Conservation (phyloP, 2,113 vertebrate species). For the Morphnarchus princeps region DNA sequence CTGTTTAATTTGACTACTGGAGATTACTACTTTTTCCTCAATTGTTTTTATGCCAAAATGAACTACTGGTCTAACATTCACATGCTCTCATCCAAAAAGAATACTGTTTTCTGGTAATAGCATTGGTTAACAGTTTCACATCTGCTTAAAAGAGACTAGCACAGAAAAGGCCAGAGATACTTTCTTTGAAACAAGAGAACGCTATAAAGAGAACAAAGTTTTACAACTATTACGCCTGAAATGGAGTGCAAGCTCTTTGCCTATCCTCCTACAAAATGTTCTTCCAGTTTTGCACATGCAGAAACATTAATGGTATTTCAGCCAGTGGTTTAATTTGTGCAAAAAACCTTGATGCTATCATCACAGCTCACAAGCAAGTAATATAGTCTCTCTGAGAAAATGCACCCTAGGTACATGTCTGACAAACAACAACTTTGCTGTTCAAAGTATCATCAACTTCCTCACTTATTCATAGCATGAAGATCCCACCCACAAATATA, state of each 20-base stretch:
- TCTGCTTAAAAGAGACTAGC: neutral
- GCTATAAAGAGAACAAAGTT: neutral
- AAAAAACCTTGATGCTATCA: neutral
- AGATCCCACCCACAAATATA: neutral
- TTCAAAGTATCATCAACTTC: neutral
- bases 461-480: neutral
- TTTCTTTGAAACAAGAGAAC: neutral
- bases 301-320: neutral
- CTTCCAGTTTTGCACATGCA: neutral
- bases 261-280: neutral
- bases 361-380: neutral
- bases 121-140: neutral
- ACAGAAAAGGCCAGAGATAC: neutral
- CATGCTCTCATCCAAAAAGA: neutral
- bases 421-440: neutral
- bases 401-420: neutral
- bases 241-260: neutral
- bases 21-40: neutral
- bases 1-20: neutral
- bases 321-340: neutral
- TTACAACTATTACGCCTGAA: neutral
- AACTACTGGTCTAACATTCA: neutral
- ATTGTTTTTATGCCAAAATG: neutral
- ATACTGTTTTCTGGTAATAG: neutral
- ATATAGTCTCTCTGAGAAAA: neutral